Evolutionary conservation across 2,888 invertebrate genomes (phyloP).

Genomic region (Microctonus brassicae): DNA sequence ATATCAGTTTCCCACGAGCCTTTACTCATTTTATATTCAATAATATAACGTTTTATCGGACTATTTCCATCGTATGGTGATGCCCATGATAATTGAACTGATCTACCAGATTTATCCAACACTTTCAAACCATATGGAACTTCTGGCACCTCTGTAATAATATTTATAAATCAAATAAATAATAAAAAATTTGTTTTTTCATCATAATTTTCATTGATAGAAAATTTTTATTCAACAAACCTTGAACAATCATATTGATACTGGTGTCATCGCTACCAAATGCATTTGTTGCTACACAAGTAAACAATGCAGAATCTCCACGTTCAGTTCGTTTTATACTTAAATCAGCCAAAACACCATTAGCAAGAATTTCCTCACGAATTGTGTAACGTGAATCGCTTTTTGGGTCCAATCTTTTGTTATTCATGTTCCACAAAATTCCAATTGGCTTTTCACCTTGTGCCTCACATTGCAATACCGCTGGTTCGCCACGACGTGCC

Average conservation of each 20-base stretch:
- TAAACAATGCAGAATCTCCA: constrained; percentile 89
- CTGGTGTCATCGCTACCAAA: constrained; percentile 96
- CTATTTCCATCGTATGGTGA: constrained; percentile 94
- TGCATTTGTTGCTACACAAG: constrained; percentile 93
- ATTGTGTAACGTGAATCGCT: constrained; percentile 89
- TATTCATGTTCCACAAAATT: constrained; percentile 95
- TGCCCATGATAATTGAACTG: constrained; percentile 92
- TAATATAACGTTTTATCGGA: constrained; percentile 88
- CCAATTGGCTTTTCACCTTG: constrained; percentile 96
- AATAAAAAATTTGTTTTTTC: no score
- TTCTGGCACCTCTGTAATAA: constrained; percentile 90
- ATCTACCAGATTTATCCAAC: constrained; percentile 90
- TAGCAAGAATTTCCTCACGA: constrained; percentile 87
- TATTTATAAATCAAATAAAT: no score
- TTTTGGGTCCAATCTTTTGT: constrained; percentile 90
- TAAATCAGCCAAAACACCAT: constrained; percentile 89
- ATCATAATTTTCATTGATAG: no score
- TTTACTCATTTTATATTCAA: constrained; percentile 91
- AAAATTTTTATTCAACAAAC: constrained; percentile 68
- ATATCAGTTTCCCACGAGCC: constrained; percentile 87
- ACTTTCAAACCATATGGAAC: constrained; percentile 90
- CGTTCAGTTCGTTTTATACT: constrained; percentile 92
- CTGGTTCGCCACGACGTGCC: constrained; percentile 89
- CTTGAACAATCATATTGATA: constrained; percentile 95
- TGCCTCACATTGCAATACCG: constrained; percentile 91